These are phyloP conservation scores for Macroramphosus scolopax DNA, from an alignment of 2,797 vertebrate genomes.

Conservation along the genomic window DNA sequence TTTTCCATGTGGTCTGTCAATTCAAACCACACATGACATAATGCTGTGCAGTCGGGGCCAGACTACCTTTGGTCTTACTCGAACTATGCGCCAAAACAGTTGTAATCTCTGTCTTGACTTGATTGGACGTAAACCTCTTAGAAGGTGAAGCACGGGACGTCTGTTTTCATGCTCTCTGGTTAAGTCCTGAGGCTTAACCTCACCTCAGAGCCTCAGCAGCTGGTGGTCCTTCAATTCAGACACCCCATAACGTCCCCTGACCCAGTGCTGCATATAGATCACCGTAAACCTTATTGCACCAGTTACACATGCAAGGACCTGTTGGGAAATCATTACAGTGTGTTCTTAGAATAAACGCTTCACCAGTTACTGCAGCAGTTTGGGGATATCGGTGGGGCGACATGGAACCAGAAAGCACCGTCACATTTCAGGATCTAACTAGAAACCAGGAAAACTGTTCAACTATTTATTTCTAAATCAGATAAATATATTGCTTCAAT, in stretches of 20 bases:
- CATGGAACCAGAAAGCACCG: not conserved
- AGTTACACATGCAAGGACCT: too few relatives aligned
- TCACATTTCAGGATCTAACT: not conserved
- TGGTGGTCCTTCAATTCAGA: not conserved
- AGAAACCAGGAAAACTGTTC: not conserved
- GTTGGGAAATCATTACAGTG: not conserved
- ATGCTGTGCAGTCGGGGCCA: too few relatives aligned
- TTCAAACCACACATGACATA: too few relatives aligned
- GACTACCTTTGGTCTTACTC: slow-evolving; percentile 10
- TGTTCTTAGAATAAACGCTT: slow-evolving; percentile 11
- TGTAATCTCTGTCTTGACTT: slow-evolving; percentile 67
- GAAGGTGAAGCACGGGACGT: slow-evolving; percentile 56
- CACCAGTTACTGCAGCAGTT: slow-evolving; percentile 16
- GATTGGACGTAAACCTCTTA: slow-evolving; percentile 73
- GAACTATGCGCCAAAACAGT: slow-evolving; percentile 44
- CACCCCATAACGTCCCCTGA: too few relatives aligned
- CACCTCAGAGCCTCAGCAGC: slow-evolving; percentile 15
- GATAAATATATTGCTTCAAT: too few relatives aligned
- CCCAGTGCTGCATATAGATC: not conserved
- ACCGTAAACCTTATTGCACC: not conserved
- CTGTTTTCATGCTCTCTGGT: slow-evolving; percentile 19
- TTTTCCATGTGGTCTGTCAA: too few relatives aligned
- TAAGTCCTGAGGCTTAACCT: slow-evolving; percentile 45
- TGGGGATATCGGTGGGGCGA: not conserved
- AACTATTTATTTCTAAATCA: too few relatives aligned